Base-by-base conservation (phyloP, 2,797 vertebrate genomes). In the Enoplosus armatus region DNA sequence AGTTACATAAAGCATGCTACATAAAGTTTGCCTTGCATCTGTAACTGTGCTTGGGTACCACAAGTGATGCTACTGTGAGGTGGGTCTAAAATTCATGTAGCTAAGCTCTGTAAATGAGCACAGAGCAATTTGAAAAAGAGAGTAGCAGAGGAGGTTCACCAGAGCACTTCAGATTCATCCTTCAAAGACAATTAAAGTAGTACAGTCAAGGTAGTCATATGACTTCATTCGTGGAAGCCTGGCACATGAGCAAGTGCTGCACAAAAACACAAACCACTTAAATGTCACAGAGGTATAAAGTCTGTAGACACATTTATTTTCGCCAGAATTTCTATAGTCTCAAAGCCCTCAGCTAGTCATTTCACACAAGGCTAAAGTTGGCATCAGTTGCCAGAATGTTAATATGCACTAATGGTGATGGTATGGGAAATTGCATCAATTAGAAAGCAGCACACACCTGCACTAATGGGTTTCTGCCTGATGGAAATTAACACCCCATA, bases 391-490 rank as follows among this genome's bases (percentile, higher is more conserved):
- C 59, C 39, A 50, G 75, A 72, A 77, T 72, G 83, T 51, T 79
- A 84, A 77, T 84, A 48, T 62, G 51, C 47, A 58, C 68, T 82
- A 79, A 85, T 85, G 82, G 50, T 80, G 79, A 81, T 75, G 72
- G 69, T 84, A 83, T 79, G 72, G 75, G 75, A 86, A 84, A 86
- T 22, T 70, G 69, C 69, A 72, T 62, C 79, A 83, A 68, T 88
- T 83, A 73, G 79, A 69, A 64, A 72, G 63, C 59, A 75, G 69
- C 53, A 60, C 61, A 80, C 73, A 85, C 78, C 76, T 82, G 74
- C 86, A 79, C 76, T 77, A 83, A 85, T 80, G 65, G 47, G 27
- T 61, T 84, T 78, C 41, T 26, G 5, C 61, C 79, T 71, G 33
- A 68, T 61, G 75, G 74, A 20, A 83, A 77, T 73, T 47, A 65